These are phyloP conservation scores for Eupithecia vulgata DNA, from an alignment of 2,888 invertebrate genomes.

Conservation along the genomic window DNA sequence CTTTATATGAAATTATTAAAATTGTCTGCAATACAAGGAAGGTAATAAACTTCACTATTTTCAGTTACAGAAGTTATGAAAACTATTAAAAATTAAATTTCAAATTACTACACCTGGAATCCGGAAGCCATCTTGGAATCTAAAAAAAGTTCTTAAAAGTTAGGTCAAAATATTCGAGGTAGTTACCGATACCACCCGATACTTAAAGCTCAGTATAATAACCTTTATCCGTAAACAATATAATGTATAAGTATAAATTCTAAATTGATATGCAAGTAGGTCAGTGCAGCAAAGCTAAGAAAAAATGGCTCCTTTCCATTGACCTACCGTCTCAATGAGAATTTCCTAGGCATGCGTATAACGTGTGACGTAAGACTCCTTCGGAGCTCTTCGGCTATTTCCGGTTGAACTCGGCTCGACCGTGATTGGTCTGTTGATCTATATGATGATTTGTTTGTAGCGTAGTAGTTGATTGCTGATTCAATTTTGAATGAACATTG, in stretches of 20 bases:
- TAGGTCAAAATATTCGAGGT: background rate
- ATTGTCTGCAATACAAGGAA: background rate
- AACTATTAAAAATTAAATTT: background rate
- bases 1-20: too few relatives aligned
- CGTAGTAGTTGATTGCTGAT: conserved; percentile 25
- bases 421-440: conserved; percentile 35
- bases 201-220: background rate
- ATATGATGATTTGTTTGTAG: conserved; percentile 34
- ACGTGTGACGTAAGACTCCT: conserved; percentile 58
- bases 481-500: conserved; percentile 17
- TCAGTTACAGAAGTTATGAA: background rate
- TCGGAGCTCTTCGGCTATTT: conserved; percentile 35
- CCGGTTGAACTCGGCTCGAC: conserved; percentile 22
- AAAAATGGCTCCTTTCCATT: conserved; percentile 49
- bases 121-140: background rate
- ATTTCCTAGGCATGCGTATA: conserved; percentile 61
- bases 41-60: background rate
- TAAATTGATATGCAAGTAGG: conserved; percentile 39
- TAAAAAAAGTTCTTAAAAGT: background rate
- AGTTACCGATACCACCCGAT: background rate
- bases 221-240: background rate
- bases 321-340: conserved; percentile 57
- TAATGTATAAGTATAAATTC: background rate
- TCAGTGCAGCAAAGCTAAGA: conserved; percentile 35
- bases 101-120: background rate